phyloP scores from a whole-genome alignment of 2,888 invertebrate genomes.

The Heterodera filipjevi region DNA sequence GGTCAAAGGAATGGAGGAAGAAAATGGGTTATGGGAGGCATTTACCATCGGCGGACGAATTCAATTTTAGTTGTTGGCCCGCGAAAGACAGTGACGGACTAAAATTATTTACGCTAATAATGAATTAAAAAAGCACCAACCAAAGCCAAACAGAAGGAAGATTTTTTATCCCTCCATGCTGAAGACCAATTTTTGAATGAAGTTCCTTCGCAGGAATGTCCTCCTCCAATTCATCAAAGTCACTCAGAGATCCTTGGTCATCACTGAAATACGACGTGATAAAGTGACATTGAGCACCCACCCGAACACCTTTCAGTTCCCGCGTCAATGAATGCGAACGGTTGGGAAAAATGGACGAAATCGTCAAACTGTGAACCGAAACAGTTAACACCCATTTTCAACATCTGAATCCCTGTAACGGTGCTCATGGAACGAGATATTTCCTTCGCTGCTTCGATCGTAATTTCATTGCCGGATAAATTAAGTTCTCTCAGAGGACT shows the following conservation, averaged over 20 bases:
- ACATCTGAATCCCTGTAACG: constrained; percentile 19
- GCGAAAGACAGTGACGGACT: constrained; percentile 22
- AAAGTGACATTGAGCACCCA: not conserved
- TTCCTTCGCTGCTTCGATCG: constrained; percentile 26
- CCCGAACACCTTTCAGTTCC: constrained; percentile 38
- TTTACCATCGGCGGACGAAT: constrained; percentile 36
- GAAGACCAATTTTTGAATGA: not conserved
- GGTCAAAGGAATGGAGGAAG: no score
- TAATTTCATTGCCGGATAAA: constrained; percentile 47
- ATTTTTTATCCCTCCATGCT: not conserved
- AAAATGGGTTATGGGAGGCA: no score
- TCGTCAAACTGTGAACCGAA: constrained; percentile 45
- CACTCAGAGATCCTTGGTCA: constrained; percentile 47
- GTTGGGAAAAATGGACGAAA: constrained; percentile 18
- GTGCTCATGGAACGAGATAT: constrained; percentile 26
- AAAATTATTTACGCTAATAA: not conserved
- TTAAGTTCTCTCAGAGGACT: constrained; percentile 31
- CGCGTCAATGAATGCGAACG: constrained; percentile 33
- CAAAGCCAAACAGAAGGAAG: not conserved
- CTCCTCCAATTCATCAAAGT: not conserved
- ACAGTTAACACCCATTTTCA: constrained; percentile 45
- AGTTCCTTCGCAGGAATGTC: not conserved
- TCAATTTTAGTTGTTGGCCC: constrained; percentile 37
- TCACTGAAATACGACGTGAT: constrained; percentile 39
- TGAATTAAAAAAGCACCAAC: not conserved